phyloP scores from a whole-genome alignment of 2,797 vertebrate species.

The Pseudochirops corinnae region DNA sequence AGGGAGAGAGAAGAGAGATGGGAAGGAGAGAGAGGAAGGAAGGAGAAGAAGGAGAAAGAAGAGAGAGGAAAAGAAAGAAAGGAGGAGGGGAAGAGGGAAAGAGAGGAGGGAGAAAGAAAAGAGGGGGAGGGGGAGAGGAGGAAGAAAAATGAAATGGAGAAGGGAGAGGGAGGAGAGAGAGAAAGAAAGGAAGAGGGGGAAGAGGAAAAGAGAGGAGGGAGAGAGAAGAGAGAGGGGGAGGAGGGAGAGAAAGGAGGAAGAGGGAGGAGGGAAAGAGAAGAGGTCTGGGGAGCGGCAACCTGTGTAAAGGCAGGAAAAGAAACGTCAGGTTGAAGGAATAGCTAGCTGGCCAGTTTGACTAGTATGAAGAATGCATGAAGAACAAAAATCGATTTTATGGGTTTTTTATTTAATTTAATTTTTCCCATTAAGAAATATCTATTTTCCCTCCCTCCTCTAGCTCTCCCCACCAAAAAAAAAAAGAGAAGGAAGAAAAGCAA shows the following conservation, averaged over 20 bases:
- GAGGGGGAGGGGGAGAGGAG: rapidly evolving
- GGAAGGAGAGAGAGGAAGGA: not conserved
- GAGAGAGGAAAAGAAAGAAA: rapidly evolving
- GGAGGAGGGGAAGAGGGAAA: no score
- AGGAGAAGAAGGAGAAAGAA: not conserved
- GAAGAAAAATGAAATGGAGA: rapidly evolving
- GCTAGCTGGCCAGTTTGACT: not conserved
- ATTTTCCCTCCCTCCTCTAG: not conserved
- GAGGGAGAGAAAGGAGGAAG: not conserved
- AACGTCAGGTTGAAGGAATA: not conserved
- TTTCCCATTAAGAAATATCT: not conserved
- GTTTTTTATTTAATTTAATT: not conserved
- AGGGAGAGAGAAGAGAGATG: no score
- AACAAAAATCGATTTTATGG: not conserved
- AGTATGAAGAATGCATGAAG: not conserved
- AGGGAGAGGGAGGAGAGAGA: not conserved
- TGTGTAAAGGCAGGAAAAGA: not conserved
- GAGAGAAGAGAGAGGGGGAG: rapidly evolving
- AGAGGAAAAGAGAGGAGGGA: rapidly evolving
- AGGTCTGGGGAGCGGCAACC: not conserved
- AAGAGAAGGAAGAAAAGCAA: not conserved
- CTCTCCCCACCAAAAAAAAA: not conserved
- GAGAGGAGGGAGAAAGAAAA: no score
- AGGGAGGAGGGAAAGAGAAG: not conserved
- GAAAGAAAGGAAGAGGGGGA: not conserved